phyloP scores from a whole-genome alignment of 2,888 invertebrate species.

The Chironomus tentans region DNA sequence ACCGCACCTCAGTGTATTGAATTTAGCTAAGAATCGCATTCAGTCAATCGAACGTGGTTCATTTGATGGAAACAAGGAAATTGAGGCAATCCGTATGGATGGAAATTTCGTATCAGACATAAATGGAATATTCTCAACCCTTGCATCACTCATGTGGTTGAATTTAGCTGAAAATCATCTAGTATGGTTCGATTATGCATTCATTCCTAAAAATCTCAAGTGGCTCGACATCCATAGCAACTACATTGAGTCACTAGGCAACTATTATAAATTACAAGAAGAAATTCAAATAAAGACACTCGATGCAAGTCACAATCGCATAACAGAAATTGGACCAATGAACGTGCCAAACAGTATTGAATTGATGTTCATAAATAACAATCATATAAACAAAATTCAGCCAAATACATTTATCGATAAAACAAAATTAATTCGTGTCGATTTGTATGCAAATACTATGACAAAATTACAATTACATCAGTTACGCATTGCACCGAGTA shows the following conservation, averaged over 20 bases:
- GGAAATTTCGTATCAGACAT: slow-evolving; percentile 82
- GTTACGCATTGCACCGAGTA: slow-evolving; percentile 64
- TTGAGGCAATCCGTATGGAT: slow-evolving; percentile 80
- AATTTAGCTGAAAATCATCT: slow-evolving; percentile 86
- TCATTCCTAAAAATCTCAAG: slow-evolving; percentile 79
- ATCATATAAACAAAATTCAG: slow-evolving; percentile 69
- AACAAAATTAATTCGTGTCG: slow-evolving; percentile 73
- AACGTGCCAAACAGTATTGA: slow-evolving; percentile 83
- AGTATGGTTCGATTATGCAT: slow-evolving; percentile 88
- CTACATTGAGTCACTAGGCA: slow-evolving; percentile 76
- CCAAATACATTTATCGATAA: slow-evolving; percentile 82
- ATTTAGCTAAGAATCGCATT: slow-evolving; percentile 82
- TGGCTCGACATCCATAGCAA: slow-evolving; percentile 88
- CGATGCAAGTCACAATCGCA: slow-evolving; percentile 83
- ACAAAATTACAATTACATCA: slow-evolving; percentile 74
- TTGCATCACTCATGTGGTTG: slow-evolving; percentile 75
- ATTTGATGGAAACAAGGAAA: slow-evolving; percentile 68
- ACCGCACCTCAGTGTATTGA: slow-evolving; percentile 73
- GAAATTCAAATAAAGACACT: slow-evolving; percentile 73
- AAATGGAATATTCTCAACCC: slow-evolving; percentile 78
- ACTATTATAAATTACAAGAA: slow-evolving; percentile 78
- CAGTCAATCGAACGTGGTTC: slow-evolving; percentile 75
- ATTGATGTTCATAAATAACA: slow-evolving; percentile 80
- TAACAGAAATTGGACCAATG: slow-evolving; percentile 71
- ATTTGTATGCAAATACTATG: slow-evolving; percentile 81